A percentile compares a stretch with the other conserved stretches of the same genome.
Evolutionary conservation across 2,888 invertebrate genomes (phyloP).

Genomic region (Mythimna loreyi): DNA sequence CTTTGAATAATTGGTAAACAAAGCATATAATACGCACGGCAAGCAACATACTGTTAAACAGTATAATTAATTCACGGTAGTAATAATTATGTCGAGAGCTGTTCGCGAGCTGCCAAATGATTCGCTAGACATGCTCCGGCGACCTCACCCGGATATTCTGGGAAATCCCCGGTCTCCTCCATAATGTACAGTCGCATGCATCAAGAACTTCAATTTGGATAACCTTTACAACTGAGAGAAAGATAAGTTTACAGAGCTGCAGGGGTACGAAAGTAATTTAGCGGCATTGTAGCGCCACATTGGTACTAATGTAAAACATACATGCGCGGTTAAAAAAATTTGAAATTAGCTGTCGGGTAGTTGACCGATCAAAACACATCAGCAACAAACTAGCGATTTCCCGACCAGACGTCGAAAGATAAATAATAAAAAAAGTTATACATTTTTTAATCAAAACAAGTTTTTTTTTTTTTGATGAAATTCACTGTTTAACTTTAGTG

Average conservation of each 20-base stretch:
- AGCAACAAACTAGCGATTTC: too few relatives aligned
- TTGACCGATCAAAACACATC: too few relatives aligned
- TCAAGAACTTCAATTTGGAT: neutral
- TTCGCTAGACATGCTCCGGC: conserved; percentile 56
- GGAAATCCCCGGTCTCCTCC: conserved; percentile 49
- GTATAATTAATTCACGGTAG: conserved; percentile 46
- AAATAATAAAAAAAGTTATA: too few relatives aligned
- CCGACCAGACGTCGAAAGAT: too few relatives aligned
- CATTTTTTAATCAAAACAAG: too few relatives aligned
- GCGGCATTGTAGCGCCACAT: too few relatives aligned
- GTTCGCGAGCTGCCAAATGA: conserved; percentile 62
- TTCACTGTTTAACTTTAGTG: too few relatives aligned
- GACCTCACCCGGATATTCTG: conserved; percentile 61
- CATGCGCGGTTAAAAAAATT: too few relatives aligned
- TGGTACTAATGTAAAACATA: too few relatives aligned
- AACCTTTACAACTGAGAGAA: neutral
- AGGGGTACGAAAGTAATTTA: neutral
- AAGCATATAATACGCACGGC: conserved; percentile 11
- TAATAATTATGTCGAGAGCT: conserved; percentile 28
- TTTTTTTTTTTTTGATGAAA: conserved; percentile 32
- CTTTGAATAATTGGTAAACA: conserved; percentile 1
- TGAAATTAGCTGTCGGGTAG: too few relatives aligned
- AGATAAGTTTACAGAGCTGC: neutral
- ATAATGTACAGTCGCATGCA: conserved; percentile 13
- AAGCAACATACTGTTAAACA: conserved; percentile 17